Conservation (phyloP, 2,797 vertebrate genomes). For the Thunnus albacares region DNA sequence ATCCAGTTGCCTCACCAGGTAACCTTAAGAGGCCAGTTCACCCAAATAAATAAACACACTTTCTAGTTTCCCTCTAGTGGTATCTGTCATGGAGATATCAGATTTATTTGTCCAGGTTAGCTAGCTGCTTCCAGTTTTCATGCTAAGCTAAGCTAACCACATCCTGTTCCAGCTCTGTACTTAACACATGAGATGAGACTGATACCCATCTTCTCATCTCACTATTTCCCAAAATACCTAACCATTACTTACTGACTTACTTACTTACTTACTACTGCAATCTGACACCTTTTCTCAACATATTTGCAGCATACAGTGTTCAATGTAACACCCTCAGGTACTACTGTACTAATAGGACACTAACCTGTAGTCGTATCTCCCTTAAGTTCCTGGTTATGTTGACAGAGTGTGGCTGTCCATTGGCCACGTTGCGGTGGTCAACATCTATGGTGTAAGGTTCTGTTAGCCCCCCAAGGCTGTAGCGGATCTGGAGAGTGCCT, state of each 20-base stretch:
- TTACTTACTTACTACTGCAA: background rate
- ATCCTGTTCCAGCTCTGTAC: too few relatives aligned
- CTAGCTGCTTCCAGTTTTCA: too few relatives aligned
- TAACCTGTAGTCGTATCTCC: constrained; percentile 91
- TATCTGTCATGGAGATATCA: too few relatives aligned
- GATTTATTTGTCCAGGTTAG: too few relatives aligned
- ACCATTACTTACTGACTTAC: background rate
- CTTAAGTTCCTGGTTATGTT: constrained; percentile 90
- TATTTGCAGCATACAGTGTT: background rate
- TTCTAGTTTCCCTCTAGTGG: too few relatives aligned
- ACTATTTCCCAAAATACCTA: background rate
- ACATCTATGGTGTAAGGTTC: constrained; percentile 92
- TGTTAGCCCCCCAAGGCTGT: constrained; percentile 91
- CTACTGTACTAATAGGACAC: background rate
- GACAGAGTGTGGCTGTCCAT: constrained; percentile 95
- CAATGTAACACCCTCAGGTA: background rate
- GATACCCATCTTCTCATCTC: too few relatives aligned
- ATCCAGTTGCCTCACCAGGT: too few relatives aligned
- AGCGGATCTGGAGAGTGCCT: constrained; percentile 96
- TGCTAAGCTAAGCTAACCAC: too few relatives aligned
- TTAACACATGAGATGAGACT: background rate
- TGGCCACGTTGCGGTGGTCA: constrained; percentile 93
- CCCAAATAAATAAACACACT: too few relatives aligned
- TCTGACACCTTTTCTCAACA: background rate
- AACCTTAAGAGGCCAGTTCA: too few relatives aligned